Percentiles rank a stretch among this genome's conserved stretches.
Conservation (phyloP, 2,888 invertebrate species). For the Archips xylosteana region DNA sequence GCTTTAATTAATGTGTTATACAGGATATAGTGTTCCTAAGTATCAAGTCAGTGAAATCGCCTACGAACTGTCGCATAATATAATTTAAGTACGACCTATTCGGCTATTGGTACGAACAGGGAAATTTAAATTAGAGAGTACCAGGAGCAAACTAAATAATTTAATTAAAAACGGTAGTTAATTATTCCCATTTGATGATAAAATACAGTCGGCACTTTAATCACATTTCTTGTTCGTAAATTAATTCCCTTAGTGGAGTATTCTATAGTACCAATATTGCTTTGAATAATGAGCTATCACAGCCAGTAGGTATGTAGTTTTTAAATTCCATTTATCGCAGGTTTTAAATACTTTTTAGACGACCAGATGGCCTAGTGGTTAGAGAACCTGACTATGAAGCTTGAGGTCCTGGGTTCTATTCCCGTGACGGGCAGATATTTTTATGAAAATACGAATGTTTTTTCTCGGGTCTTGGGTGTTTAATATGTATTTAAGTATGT, state of each 20-base stretch:
- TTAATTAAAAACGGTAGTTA: slow-evolving; percentile 33
- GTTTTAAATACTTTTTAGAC: too few species aligned
- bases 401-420: too few species aligned
- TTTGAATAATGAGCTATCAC: neutral
- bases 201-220: slow-evolving; percentile 26
- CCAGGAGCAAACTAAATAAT: slow-evolving; percentile 30
- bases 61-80: neutral
- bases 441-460: too few species aligned
- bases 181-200: slow-evolving; percentile 32
- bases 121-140: slow-evolving; percentile 19
- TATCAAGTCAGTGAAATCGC: neutral
- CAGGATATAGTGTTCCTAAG: neutral
- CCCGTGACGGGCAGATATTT: too few species aligned
- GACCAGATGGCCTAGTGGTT: too few species aligned
- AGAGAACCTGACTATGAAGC: too few species aligned
- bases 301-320: neutral
- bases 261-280: neutral
- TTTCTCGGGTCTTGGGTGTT: too few species aligned
- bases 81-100: slow-evolving; percentile 3
- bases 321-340: too few species aligned
- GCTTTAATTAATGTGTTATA: neutral
- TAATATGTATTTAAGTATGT: too few species aligned
- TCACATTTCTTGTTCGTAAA: neutral
- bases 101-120: slow-evolving; percentile 1
- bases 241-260: neutral